Percentiles rank a stretch among this genome's conserved stretches.
Conservation (phyloP, 2,797 vertebrate genomes). For the Aotus griseimembra region DNA sequence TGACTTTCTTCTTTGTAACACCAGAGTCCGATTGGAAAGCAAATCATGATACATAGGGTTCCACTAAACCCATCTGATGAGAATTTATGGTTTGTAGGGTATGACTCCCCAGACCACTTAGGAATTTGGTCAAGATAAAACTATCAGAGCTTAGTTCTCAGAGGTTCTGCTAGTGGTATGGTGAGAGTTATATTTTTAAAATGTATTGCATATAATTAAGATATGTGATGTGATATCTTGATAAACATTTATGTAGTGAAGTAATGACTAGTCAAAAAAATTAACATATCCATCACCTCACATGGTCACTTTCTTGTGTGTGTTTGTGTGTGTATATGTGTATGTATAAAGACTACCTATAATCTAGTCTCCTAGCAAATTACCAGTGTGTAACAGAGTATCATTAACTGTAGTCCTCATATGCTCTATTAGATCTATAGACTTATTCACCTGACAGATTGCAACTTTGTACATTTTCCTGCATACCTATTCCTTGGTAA, state of each 20-base stretch:
- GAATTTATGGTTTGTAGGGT: too few species aligned
- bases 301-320: background rate
- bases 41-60: too few species aligned
- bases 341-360: background rate
- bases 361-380: background rate
- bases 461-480: background rate
- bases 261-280: background rate
- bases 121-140: too few species aligned
- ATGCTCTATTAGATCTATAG: background rate
- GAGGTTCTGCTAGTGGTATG: background rate
- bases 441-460: background rate
- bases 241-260: background rate
- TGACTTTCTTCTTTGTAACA: too few species aligned
- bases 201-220: background rate
- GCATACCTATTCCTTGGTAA: background rate
- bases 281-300: background rate
- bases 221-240: background rate
- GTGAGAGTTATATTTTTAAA: background rate
- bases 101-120: too few species aligned
- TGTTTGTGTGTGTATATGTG: background rate
- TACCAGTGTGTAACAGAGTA: background rate
- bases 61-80: too few species aligned
- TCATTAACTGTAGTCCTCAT: background rate
- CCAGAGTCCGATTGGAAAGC: too few species aligned
- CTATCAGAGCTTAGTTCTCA: too few species aligned